phyloP scores from a whole-genome alignment of 2,888 invertebrate genomes.

The Trachelus tabidus region DNA sequence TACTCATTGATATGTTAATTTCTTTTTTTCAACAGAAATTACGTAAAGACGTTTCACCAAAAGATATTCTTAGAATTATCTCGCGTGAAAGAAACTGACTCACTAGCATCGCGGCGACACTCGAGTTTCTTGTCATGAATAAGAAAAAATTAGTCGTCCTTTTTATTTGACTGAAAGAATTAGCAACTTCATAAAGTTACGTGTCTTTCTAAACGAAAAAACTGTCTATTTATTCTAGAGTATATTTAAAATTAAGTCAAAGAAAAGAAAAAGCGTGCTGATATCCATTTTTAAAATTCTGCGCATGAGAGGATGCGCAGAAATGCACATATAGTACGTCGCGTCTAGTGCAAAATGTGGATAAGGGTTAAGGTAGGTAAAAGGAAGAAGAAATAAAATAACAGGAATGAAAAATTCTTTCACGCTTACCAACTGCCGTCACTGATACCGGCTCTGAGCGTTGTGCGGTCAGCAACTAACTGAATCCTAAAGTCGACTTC shows the following conservation, averaged over 20 bases:
- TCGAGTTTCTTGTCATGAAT: not conserved
- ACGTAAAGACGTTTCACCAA: not conserved
- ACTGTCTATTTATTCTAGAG: not conserved
- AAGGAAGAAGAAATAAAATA: not conserved
- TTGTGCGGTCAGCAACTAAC: constrained; percentile 32
- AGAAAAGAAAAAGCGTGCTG: not conserved
- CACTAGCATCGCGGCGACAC: not conserved
- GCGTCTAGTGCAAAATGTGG: not conserved
- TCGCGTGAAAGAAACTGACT: not conserved
- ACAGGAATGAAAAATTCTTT: not conserved
- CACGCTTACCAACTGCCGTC: constrained; percentile 2
- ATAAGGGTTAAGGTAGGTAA: not conserved
- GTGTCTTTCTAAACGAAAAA: not conserved
- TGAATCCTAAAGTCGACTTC: constrained; percentile 24
- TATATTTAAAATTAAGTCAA: not conserved
- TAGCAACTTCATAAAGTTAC: not conserved
- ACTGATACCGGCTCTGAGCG: not conserved
- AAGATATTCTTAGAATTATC: not conserved
- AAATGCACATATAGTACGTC: not conserved
- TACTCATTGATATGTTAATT: not conserved
- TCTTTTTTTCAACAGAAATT: not conserved
- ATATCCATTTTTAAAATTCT: not conserved
- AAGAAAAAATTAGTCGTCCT: not conserved
- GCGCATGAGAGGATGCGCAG: not conserved
- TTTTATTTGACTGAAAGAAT: not conserved